Evolutionary conservation across 2,113 vertebrate genomes (phyloP).

Genomic region (Vulpes lagopus): DNA sequence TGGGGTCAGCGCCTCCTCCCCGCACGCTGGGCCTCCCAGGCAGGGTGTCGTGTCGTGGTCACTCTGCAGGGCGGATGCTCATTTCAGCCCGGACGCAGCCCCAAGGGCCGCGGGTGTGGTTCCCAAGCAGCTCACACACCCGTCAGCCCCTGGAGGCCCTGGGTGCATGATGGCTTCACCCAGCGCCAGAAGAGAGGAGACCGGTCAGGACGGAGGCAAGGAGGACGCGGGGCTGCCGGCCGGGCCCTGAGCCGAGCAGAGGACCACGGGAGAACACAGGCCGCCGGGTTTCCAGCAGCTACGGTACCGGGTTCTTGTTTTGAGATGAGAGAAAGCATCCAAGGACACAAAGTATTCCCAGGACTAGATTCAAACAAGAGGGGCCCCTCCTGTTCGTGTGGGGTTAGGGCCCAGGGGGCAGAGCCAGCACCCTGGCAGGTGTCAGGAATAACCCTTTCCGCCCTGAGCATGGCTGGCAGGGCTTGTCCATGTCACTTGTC

Average conservation of each 20-base stretch:
- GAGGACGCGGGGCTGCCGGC: fast-evolving
- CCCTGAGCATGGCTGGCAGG: fast-evolving
- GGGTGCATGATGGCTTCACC: not conserved
- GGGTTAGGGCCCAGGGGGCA: fast-evolving
- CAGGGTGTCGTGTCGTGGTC: fast-evolving
- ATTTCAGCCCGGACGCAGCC: no score
- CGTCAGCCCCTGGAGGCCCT: not conserved
- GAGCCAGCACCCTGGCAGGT: fast-evolving
- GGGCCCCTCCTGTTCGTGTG: not conserved
- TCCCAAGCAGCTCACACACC: fast-evolving
- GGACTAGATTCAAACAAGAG: not conserved
- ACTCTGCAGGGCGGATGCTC: fast-evolving
- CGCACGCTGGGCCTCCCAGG: fast-evolving
- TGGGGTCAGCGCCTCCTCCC: fast-evolving
- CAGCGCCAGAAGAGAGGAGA: fast-evolving
- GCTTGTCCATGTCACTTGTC: no score
- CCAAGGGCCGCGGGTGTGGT: not conserved
- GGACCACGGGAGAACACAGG: not conserved
- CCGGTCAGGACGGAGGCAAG: fast-evolving
- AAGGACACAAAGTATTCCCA: not conserved
- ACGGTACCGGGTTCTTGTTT: not conserved
- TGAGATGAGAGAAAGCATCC: not conserved
- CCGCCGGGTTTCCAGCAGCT: not conserved
- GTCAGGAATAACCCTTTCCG: fast-evolving
- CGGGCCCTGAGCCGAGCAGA: not conserved